These are phyloP conservation scores for Galeruca laticollis DNA, from an alignment of 2,888 invertebrate genomes.

Conservation along the genomic window DNA sequence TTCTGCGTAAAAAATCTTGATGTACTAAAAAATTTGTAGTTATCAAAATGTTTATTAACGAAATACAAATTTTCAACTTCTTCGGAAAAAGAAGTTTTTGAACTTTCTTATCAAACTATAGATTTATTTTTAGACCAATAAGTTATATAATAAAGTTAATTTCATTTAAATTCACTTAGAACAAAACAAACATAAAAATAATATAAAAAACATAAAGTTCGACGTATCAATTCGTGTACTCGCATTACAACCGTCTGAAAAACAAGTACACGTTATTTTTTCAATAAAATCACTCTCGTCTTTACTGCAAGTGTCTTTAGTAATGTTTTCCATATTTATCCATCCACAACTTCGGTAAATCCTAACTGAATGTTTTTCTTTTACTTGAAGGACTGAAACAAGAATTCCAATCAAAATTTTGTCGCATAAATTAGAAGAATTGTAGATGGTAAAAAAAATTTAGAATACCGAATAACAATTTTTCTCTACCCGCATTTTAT, in stretches of 20 bases:
- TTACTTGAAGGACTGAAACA: slow-evolving; percentile 64
- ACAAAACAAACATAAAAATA: not conserved
- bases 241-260: slow-evolving; percentile 72
- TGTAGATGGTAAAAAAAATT: no score
- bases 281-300: slow-evolving; percentile 75
- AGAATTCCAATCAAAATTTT: slow-evolving; percentile 14
- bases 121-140: no score
- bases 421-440: no score
- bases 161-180: not conserved
- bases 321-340: slow-evolving; percentile 55
- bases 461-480: no score
- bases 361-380: slow-evolving; percentile 60
- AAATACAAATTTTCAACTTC: no score
- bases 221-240: not conserved
- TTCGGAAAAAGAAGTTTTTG: no score
- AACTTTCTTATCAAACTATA: no score
- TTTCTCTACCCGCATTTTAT: no score
- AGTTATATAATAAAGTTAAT: no score
- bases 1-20: no score
- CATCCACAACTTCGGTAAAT: slow-evolving; percentile 75
- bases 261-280: slow-evolving; percentile 75
- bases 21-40: no score
- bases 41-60: no score
- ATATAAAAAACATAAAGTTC: not conserved
- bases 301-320: slow-evolving; percentile 66